A percentile compares a stretch with the other conserved stretches of the same genome.
Conservation (phyloP, 2,888 invertebrate species). For the Athripsodes cinereus region DNA sequence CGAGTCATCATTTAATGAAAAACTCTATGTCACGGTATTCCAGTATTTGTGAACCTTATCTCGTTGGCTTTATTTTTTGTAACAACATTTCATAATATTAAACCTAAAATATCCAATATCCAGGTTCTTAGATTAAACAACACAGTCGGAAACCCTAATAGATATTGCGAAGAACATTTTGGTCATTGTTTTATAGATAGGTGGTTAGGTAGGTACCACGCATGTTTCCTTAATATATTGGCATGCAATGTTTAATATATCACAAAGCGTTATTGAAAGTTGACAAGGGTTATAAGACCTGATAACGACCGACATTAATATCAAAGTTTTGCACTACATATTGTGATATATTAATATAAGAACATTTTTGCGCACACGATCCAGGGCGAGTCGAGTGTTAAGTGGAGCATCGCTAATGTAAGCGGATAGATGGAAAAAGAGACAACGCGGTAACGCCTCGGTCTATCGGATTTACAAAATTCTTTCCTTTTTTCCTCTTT, state of each 20-base stretch:
- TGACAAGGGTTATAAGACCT: conserved; percentile 8
- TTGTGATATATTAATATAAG: conserved; percentile 16
- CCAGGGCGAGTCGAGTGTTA: neutral
- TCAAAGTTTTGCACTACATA: conserved; percentile 4
- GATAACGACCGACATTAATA: neutral
- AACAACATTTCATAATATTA: too few relatives aligned
- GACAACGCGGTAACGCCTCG: neutral
- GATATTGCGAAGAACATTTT: neutral
- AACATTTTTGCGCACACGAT: neutral
- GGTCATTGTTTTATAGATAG: neutral
- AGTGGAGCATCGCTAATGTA: neutral
- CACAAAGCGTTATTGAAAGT: conserved; percentile 6
- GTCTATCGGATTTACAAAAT: neutral
- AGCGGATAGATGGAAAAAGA: neutral
- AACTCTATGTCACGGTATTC: too few relatives aligned
- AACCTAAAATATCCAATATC: too few relatives aligned
- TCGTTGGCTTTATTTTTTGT: too few relatives aligned
- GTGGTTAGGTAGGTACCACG: neutral
- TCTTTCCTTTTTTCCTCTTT: neutral
- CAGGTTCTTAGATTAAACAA: too few relatives aligned
- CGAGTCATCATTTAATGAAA: too few relatives aligned
- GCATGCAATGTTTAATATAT: neutral
- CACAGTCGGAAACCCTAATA: neutral
- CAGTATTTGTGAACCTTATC: too few relatives aligned
- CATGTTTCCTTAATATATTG: neutral